Percentiles rank a stretch among this genome's conserved stretches.
These are phyloP conservation scores for Druceiella hillmani DNA, from an alignment of 2,888 invertebrate genomes.

Conservation along the genomic window DNA sequence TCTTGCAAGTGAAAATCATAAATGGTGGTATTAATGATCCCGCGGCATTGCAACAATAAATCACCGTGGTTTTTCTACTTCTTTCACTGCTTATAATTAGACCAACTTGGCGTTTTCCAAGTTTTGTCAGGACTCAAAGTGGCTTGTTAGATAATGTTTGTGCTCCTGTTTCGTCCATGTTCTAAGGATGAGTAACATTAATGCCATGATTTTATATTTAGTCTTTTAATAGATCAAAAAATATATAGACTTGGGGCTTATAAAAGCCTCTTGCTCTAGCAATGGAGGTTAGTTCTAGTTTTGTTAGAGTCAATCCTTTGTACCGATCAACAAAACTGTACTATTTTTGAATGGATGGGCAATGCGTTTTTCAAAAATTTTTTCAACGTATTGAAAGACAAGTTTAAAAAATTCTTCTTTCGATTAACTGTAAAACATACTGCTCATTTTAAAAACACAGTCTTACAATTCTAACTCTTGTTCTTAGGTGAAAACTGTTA, in stretches of 20 bases:
- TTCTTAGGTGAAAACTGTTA: too few relatives aligned
- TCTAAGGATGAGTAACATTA: constrained; percentile 15
- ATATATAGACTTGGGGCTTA: constrained; percentile 9
- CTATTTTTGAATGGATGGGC: too few relatives aligned
- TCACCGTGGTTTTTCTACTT: constrained; percentile 16
- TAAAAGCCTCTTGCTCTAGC: constrained; percentile 14
- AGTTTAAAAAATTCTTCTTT: too few relatives aligned
- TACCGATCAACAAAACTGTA: too few relatives aligned
- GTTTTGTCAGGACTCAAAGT: constrained; percentile 13
- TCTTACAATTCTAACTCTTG: too few relatives aligned
- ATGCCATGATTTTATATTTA: constrained; percentile 12
- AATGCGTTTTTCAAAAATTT: too few relatives aligned
- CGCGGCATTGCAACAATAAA: constrained; percentile 21
- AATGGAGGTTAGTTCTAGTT: too few relatives aligned
- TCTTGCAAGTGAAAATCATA: constrained; percentile 12
- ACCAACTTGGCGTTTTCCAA: constrained; percentile 11
- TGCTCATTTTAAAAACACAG: too few relatives aligned
- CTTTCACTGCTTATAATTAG: constrained; percentile 9
- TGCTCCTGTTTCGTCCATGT: constrained; percentile 20
- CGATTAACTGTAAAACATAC: too few relatives aligned
- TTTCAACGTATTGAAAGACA: too few relatives aligned
- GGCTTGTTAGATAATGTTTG: constrained; percentile 19
- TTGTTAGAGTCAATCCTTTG: too few relatives aligned
- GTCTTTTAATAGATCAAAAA: constrained; percentile 10
- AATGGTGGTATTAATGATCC: constrained; percentile 13